Evolutionary conservation across 2,113 vertebrate species (phyloP), one percentile per base, ranked within the genome.

Genomic region (Phalacrocorax aristotelis): DNA sequence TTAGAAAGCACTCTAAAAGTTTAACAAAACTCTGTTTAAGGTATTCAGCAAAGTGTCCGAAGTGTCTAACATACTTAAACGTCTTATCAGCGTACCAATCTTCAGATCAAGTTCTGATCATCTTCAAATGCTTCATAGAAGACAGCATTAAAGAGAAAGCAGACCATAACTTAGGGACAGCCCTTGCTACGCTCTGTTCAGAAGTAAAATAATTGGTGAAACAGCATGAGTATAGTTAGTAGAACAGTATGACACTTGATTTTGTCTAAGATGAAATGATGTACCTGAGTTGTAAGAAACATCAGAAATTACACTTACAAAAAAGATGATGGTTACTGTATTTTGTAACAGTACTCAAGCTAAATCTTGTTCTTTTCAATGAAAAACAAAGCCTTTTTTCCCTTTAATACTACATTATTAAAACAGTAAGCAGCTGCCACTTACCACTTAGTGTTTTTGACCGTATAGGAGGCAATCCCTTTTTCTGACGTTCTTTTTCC

Each of bases 401-500:
- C 57, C 49, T 76, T 70, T 52, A 87, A 71, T 19, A 17, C 32
- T 60, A 26, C 6, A 12, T n/a, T 44, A 49, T n/a, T 74, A n/a
- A 79, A 89, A 68, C 15, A n/a, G 16, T 10, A 72, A 51, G 7
- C 16, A 85, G 61, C 7, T 40, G 15, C 42, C 61, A 96, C 98
- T 95, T 93, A 99, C 99, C 99, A 71, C 99, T 99, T 15, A 99
- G 97, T 77, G 99, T 99, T 97, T 99, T 99, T 36, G 99, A 99
- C 66, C 99, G 97, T 85, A 99, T 98, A 16, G 99, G 99, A 90
- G 99, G 99, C 49, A 99, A 97, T 14, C 99, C 99, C 90, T 99
- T 99, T 97, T 99, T 99, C 97, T 99, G 99, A 4, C 99, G 97
- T 78, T 99, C 99, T 91, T 99, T 99, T 91, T 99, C 99, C 62